Evolutionary conservation across 2,113 vertebrate species (phyloP).

Genomic region (Irena cyanogastra): DNA sequence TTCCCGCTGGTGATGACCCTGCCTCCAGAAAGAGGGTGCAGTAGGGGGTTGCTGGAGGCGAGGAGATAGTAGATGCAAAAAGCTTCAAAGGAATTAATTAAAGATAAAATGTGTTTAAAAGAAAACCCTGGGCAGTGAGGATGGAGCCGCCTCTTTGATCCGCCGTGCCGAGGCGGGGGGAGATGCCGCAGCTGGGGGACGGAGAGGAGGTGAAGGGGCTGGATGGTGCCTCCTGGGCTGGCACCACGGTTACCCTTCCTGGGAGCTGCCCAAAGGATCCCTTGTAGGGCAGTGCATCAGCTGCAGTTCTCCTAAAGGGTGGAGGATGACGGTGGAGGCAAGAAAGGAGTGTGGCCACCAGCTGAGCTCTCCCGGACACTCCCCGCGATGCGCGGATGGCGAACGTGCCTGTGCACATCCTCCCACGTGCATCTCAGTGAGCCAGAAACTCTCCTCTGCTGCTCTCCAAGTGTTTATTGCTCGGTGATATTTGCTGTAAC

Average conservation of each 20-base stretch:
- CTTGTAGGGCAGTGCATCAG: rapidly evolving
- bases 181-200: rapidly evolving
- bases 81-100: conserved; percentile 62
- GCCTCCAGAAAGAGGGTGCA: neutral
- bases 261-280: neutral
- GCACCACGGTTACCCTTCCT: neutral
- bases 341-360: neutral
- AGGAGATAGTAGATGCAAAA: neutral
- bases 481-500: conserved; percentile 11
- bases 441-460: neutral
- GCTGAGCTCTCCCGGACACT: neutral
- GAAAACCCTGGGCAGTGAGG: neutral
- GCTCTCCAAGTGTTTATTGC: conserved; percentile 15
- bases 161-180: rapidly evolving
- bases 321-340: neutral
- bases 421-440: neutral
- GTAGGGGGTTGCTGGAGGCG: neutral
- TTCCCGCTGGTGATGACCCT: neutral
- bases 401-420: neutral
- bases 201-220: neutral
- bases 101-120: conserved; percentile 39
- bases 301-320: neutral
- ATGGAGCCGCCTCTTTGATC: neutral
- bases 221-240: neutral
- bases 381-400: neutral